Percentiles rank a stretch among this genome's conserved stretches.
Evolutionary conservation across 2,113 vertebrate genomes (phyloP).

Genomic region (Morphnarchus princeps): DNA sequence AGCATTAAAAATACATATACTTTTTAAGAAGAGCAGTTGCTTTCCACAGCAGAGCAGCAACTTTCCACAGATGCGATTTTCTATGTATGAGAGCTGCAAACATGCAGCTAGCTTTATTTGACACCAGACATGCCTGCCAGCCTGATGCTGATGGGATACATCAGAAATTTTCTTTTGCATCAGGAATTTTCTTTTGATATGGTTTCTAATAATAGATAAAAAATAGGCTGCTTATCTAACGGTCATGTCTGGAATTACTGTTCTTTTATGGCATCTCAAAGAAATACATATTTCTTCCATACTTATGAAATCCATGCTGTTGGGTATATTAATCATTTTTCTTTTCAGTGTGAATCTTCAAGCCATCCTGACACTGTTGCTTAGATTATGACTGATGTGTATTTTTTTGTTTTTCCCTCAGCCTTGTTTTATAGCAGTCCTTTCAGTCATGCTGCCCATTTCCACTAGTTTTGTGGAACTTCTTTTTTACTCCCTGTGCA

Average conservation of each 20-base stretch:
- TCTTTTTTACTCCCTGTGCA: neutral
- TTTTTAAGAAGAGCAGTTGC: neutral
- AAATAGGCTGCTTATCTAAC: neutral
- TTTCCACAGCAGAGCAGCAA: neutral
- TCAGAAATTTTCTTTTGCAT: neutral
- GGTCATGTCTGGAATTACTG: neutral
- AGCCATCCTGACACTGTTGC: neutral
- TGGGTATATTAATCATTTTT: neutral
- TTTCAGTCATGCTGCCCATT: neutral
- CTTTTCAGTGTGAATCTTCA: neutral
- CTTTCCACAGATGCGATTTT: neutral
- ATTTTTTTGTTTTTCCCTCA: neutral
- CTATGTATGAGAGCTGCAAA: neutral
- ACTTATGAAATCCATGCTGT: neutral
- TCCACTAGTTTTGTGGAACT: neutral
- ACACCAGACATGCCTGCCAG: neutral
- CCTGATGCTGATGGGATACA: neutral
- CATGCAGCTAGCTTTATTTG: neutral
- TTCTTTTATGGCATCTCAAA: neutral
- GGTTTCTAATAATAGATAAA: neutral
- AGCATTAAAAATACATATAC: neutral
- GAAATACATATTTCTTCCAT: neutral
- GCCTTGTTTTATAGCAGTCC: neutral
- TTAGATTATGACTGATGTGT: neutral
- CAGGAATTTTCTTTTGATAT: neutral